Percentiles rank a stretch among this genome's conserved stretches.
Conservation (phyloP, 1,140 invertebrate genomes). For the Drosophila pruinosa region DNA sequence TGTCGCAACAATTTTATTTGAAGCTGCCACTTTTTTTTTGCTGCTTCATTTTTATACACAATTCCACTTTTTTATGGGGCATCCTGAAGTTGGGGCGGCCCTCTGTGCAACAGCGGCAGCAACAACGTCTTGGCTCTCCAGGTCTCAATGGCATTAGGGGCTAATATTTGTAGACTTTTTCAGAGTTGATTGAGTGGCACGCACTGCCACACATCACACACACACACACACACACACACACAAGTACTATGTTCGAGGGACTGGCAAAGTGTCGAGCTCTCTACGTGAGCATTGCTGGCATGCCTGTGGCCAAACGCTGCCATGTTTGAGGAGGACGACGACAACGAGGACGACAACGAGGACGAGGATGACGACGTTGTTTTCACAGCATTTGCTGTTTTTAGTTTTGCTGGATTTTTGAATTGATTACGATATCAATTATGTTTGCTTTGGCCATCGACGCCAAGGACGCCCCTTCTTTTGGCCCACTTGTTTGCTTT, state of each 20-base stretch:
- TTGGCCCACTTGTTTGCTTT: constrained; percentile 67
- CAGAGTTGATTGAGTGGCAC: constrained; percentile 80
- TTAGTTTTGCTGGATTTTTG: constrained; percentile 78
- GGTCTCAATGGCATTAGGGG: constrained; percentile 81
- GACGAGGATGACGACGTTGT: constrained; percentile 35
- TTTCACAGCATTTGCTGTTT: constrained; percentile 76
- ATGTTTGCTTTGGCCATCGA: constrained; percentile 76
- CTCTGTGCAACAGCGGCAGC: constrained; percentile 21
- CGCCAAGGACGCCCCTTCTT: constrained; percentile 7
- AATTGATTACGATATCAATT: constrained; percentile 82
- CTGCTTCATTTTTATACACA: constrained; percentile 79
- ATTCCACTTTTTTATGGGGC: constrained; percentile 75
- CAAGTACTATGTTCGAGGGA: neutral
- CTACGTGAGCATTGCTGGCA: constrained; percentile 50
- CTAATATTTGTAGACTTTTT: constrained; percentile 82
- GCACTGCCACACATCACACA: constrained; percentile 64
- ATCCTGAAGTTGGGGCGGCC: constrained; percentile 18
- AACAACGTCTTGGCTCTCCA: constrained; percentile 51
- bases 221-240: constrained; percentile 10
- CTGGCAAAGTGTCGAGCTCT: constrained; percentile 22
- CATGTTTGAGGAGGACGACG: constrained; percentile 18
- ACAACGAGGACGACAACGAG: neutral
- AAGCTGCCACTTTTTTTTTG: constrained; percentile 73
- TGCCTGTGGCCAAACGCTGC: constrained; percentile 59
- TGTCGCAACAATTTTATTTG: constrained; percentile 82